Conservation (phyloP, 2,113 vertebrate species). For the Neolamprologus modestus region DNA sequence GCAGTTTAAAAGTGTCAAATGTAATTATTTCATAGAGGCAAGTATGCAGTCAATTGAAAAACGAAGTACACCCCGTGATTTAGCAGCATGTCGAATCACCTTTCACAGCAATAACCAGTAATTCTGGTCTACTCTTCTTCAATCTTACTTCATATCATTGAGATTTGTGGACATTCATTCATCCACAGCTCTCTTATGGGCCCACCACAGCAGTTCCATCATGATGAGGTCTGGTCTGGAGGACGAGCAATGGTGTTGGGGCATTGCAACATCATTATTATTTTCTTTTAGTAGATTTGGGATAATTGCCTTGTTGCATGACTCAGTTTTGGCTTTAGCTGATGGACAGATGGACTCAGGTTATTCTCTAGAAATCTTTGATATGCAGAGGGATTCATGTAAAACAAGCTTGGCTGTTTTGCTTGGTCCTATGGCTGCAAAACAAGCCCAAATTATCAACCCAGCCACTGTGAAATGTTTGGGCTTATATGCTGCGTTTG, state of each 20-base stretch:
- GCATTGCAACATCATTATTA: background rate
- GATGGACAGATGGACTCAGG: rapidly evolving
- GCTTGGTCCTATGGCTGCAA: background rate
- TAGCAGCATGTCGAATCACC: background rate
- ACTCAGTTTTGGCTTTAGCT: background rate
- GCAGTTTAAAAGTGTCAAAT: background rate
- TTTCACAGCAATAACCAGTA: background rate
- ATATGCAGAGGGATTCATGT: background rate
- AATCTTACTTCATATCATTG: background rate
- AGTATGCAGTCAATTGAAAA: background rate
- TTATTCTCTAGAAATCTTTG: background rate
- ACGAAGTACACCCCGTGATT: background rate
- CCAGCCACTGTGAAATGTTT: background rate
- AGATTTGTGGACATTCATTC: background rate
- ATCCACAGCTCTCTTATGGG: no score
- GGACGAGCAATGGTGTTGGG: background rate
- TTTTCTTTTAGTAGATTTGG: background rate
- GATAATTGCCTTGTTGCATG: background rate
- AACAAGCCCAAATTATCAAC: background rate
- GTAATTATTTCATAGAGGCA: background rate
- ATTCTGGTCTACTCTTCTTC: background rate
- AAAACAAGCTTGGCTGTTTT: background rate
- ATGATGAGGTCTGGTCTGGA: background rate
- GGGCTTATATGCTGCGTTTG: background rate
- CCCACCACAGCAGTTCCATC: background rate